Percentiles rank a stretch among this genome's conserved stretches.
Conservation (phyloP, 2,888 invertebrate genomes). For the Philhelius pedissequus region DNA sequence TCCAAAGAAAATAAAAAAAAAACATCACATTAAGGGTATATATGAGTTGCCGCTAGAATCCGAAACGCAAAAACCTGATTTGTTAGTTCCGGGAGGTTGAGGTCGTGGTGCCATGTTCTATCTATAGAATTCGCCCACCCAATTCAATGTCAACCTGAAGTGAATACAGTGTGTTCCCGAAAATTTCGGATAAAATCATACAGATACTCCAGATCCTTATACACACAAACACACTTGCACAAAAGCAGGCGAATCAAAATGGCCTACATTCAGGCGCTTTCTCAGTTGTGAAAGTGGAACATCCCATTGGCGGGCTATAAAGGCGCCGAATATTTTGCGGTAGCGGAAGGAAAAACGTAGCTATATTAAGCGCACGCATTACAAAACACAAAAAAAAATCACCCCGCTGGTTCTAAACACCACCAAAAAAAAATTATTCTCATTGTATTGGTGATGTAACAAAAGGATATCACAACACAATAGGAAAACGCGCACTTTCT, state of each 20-base stretch:
- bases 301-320: constrained; percentile 69
- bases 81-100: not conserved
- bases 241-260: constrained; percentile 69
- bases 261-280: constrained; percentile 69
- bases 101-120: constrained; percentile 3
- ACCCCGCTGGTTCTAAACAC: not conserved
- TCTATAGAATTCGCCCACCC: not conserved
- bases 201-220: not conserved
- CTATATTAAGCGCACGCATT: constrained; percentile 69
- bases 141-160: constrained; percentile 9
- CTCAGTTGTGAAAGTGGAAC: constrained; percentile 67
- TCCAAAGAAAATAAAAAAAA: constrained; percentile 44
- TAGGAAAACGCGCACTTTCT: constrained; percentile 51
- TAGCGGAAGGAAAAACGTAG: constrained; percentile 17
- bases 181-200: constrained; percentile 14
- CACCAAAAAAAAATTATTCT: not conserved
- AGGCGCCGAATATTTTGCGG: constrained; percentile 40
- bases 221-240: not conserved
- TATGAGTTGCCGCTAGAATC: constrained; percentile 30
- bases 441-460: constrained; percentile 32
- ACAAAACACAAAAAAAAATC: constrained; percentile 30
- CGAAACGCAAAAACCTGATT: constrained; percentile 58
- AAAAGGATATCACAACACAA: constrained; percentile 34
- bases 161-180: constrained; percentile 6
- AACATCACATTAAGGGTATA: not conserved